Base-by-base conservation (phyloP, 2,113 vertebrate genomes). In the Chitala chitala region DNA sequence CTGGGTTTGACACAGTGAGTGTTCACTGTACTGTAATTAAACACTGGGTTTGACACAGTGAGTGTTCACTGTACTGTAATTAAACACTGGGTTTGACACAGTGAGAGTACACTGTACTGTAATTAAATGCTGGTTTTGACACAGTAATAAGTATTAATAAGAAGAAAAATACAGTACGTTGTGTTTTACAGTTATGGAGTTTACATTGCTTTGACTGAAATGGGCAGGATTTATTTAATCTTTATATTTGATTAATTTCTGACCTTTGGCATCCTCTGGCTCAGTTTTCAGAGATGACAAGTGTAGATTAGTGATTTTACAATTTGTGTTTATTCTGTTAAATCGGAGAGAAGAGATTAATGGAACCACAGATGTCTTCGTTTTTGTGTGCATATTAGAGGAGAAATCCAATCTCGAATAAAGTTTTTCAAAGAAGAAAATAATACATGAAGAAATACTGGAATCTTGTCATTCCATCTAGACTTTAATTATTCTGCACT, bases 311-410 rank as follows among this genome's bases (percentile, higher is more conserved):
- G 76, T 82, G 82, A 84, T 83, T 66, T 80, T 85, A 83, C 82
- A 85, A 86, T 87, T 83, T 82, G 81, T 78, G 82, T 77, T 64
- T 59, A 78, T 80, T 84, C 83, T 80, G 72, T 80, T 40, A 81
- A 85, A 87, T 86, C 78, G 78, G 78, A 59, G 75, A 66, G 76
- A 63, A 77, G 77, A 82, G 72, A 55, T 75, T 78, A 78, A 82
- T 77, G 24, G 71, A 46, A 59, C 15, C 8, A 46, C 24, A 68
- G 38, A 46, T 44, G 42, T 7, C 12, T 7, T 10, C 12, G 40
- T 22, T 46, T 48, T 68, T 68, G 44, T 2, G 46, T 24, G 26
- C 40, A 26, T 46, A 24, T 46, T 46, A 29, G 9, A 66, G 29
- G 46, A 2, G 6, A 17, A 66, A 33, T 71, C 31, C 75, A 79